Conservation (phyloP, 2,888 invertebrate species). For the Cybosia mesomella region DNA sequence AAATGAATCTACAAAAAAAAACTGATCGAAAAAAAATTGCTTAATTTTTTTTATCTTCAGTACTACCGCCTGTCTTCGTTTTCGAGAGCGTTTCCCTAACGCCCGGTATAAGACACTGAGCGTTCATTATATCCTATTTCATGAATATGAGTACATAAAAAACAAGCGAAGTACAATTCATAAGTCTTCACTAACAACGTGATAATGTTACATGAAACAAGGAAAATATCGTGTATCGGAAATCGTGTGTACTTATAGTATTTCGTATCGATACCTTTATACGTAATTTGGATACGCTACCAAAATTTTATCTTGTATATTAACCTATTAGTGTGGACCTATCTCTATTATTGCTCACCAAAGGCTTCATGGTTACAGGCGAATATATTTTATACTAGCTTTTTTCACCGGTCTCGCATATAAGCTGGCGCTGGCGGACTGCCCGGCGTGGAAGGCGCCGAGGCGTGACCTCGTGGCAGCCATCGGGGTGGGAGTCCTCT, state of each 20-base stretch:
- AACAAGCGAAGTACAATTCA: slow-evolving; percentile 67
- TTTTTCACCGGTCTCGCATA: neutral
- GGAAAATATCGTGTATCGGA: slow-evolving; percentile 70
- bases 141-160: slow-evolving; percentile 60
- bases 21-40: too few species aligned
- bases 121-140: slow-evolving; percentile 64
- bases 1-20: too few species aligned
- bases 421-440: neutral
- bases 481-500: too few species aligned
- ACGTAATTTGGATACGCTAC: slow-evolving; percentile 17
- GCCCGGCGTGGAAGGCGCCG: too few species aligned
- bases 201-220: slow-evolving; percentile 73
- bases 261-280: slow-evolving; percentile 21
- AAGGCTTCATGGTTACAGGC: neutral
- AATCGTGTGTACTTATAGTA: slow-evolving; percentile 48
- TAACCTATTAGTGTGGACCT: slow-evolving; percentile 14
- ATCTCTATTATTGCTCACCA: neutral
- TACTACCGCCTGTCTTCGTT: too few species aligned
- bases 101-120: slow-evolving; percentile 44
- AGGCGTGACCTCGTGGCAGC: too few species aligned
- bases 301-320: slow-evolving; percentile 11
- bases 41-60: too few species aligned
- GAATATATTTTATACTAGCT: neutral
- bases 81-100: too few species aligned
- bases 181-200: slow-evolving; percentile 74